Conservation (phyloP, 2,888 invertebrate genomes). For the Dryobotodes eremita region DNA sequence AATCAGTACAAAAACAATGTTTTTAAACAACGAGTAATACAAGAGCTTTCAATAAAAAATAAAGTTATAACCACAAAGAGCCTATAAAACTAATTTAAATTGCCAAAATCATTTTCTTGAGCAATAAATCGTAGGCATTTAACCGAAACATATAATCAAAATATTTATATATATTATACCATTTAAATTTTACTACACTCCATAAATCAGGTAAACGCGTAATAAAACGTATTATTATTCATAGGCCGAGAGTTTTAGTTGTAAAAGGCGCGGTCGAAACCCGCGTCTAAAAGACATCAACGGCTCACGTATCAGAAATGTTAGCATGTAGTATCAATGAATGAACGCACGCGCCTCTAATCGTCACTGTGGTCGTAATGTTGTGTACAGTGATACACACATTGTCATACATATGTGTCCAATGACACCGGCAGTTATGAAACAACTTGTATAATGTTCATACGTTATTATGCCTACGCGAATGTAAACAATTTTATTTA, state of each 20-base stretch:
- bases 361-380: constrained; percentile 28
- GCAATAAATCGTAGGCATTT: constrained; percentile 62
- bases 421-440: constrained; percentile 71
- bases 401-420: constrained; percentile 69
- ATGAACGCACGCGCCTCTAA: constrained; percentile 69
- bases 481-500: constrained; percentile 62
- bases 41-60: constrained; percentile 26
- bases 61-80: constrained; percentile 35
- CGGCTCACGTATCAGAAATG: constrained; percentile 73
- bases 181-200: constrained; percentile 57
- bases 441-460: constrained; percentile 68
- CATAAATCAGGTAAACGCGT: constrained; percentile 59
- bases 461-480: constrained; percentile 64
- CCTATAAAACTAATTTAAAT: constrained; percentile 52
- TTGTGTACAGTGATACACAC: constrained; percentile 47
- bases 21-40: constrained; percentile 17
- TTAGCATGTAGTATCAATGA: constrained; percentile 54
- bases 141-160: constrained; percentile 56
- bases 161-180: constrained; percentile 57
- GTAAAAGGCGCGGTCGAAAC: constrained; percentile 57
- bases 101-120: constrained; percentile 56
- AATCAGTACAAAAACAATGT: background rate
- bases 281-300: constrained; percentile 78
- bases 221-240: constrained; percentile 55
- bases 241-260: constrained; percentile 55